A percentile compares a stretch with the other conserved stretches of the same genome.
Conservation (phyloP, 2,113 vertebrate genomes). For the Polyodon spathula region DNA sequence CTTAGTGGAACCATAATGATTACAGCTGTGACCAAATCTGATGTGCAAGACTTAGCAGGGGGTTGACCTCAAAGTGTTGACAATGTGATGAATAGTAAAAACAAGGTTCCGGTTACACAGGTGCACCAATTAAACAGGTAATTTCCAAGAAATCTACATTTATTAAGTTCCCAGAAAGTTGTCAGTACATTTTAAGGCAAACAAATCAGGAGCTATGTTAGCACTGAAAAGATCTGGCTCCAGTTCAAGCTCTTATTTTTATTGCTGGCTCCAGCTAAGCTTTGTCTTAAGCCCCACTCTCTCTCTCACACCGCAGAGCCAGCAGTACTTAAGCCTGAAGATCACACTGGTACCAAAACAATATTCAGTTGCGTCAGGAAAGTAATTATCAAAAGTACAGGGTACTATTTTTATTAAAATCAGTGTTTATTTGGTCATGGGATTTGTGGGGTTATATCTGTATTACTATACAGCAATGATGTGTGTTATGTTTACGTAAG, state of each 20-base stretch:
- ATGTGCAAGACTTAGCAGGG: background rate
- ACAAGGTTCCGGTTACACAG: background rate
- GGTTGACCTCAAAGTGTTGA: background rate
- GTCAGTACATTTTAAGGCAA: conserved; percentile 1
- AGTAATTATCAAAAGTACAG: too few relatives aligned
- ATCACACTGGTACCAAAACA: conserved; percentile 21
- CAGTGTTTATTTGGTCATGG: too few relatives aligned
- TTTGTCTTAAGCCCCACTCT: conserved; percentile 10
- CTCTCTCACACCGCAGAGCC: conserved; percentile 18
- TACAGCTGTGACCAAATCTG: background rate
- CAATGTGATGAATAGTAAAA: background rate
- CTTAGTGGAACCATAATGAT: background rate
- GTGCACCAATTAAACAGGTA: background rate
- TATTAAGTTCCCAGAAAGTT: background rate
- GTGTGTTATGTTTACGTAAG: too few relatives aligned
- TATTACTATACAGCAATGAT: too few relatives aligned
- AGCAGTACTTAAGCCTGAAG: conserved; percentile 25
- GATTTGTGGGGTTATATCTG: too few relatives aligned
- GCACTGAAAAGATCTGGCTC: conserved; percentile 9
- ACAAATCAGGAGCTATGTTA: conserved; percentile 7
- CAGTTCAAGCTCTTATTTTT: conserved; percentile 22
- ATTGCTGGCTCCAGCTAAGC: conserved; percentile 16
- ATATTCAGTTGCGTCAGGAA: conserved; percentile 12
- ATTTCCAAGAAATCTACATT: background rate
- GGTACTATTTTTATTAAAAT: too few relatives aligned